A percentile compares a stretch with the other conserved stretches of the same genome.
Conservation (phyloP, 1,140 invertebrate species). For the Pollicipes pollicipes region DNA sequence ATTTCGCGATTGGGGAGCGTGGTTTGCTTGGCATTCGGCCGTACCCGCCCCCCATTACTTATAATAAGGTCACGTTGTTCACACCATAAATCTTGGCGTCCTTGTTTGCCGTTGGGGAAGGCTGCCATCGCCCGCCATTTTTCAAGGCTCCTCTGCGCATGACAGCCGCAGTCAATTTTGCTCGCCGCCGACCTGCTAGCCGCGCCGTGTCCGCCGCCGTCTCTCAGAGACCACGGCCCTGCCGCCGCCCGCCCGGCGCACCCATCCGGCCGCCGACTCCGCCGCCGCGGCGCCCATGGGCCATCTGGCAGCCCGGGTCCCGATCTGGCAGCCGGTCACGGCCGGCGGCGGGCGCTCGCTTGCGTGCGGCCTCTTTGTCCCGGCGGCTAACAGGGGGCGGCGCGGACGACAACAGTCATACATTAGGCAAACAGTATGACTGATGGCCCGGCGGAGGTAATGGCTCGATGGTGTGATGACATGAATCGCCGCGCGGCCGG, state of each 20-base stretch:
- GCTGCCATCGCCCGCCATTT: not conserved
- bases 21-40: too few relatives aligned
- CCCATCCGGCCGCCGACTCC: too few relatives aligned
- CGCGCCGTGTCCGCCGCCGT: too few relatives aligned
- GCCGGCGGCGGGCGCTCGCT: not conserved
- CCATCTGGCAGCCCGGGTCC: too few relatives aligned
- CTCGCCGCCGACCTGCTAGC: too few relatives aligned
- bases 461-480: not conserved
- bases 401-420: not conserved
- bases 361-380: not conserved
- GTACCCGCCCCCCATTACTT: too few relatives aligned
- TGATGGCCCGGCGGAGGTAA: not conserved
- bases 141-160: not conserved
- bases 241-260: too few relatives aligned
- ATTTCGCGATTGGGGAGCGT: too few relatives aligned
- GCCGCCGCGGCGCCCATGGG: too few relatives aligned
- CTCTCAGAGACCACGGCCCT: too few relatives aligned
- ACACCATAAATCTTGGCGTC: not conserved
- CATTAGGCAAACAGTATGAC: not conserved
- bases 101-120: not conserved
- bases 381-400: not conserved
- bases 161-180: not conserved
- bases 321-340: too few relatives aligned
- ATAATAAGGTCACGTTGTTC: not conserved
- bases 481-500: not conserved